These are phyloP conservation scores for Mnemiopsis leidyi DNA, from an alignment of 37 sponge, comb jelly and placozoan genomes.

Conservation along the genomic window DNA sequence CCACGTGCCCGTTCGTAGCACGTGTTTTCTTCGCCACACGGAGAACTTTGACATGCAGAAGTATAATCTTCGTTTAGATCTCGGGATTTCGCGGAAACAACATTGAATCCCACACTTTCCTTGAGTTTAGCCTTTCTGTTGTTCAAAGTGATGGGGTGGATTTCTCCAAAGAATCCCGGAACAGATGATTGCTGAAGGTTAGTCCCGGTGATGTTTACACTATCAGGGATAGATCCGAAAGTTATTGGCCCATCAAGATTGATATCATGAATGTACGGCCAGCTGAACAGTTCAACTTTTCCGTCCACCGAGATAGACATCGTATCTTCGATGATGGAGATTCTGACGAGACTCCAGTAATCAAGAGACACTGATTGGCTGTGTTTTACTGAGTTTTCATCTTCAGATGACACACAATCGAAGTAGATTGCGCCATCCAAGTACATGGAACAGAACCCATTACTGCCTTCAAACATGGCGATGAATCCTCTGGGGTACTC, in stretches of 20 bases:
- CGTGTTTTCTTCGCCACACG: neutral
- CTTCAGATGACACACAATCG: neutral
- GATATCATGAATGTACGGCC: neutral
- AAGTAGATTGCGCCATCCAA: neutral
- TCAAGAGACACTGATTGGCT: neutral
- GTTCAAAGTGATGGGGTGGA: conserved; percentile 7
- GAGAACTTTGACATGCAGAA: neutral
- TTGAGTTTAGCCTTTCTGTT: neutral
- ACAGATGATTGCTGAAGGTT: neutral
- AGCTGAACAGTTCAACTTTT: neutral
- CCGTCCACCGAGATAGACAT: neutral
- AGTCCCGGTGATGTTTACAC: neutral
- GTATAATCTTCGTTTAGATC: neutral
- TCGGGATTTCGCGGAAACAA: neutral
- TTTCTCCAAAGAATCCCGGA: conserved; percentile 57
- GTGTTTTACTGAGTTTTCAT: neutral
- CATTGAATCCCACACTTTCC: neutral
- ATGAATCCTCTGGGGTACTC: conserved; percentile 46
- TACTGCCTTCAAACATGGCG: neutral
- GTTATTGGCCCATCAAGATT: neutral
- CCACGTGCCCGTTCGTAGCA: neutral
- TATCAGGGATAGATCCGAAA: neutral
- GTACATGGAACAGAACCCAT: neutral
- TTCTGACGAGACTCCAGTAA: neutral
- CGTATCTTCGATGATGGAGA: neutral